Evolutionary conservation across 2,113 vertebrate species (phyloP), one percentile per base, ranked within the genome.

Genomic region (Pluvianellus socialis): DNA sequence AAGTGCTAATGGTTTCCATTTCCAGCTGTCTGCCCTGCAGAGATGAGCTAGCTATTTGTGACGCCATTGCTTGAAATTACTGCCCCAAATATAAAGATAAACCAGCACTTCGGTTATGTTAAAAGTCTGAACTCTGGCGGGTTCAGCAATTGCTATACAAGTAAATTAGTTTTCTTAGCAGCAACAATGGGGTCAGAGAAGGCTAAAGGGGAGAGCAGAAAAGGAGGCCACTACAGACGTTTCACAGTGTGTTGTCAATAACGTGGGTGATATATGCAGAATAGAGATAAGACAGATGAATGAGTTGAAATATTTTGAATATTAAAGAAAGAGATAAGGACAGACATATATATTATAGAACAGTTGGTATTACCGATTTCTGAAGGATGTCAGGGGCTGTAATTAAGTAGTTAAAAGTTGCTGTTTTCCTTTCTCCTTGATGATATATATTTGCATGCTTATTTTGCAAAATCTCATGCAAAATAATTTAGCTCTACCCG

Each of bases 131-230:
- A 40, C 88, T 88, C 66, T 53, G 19, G 26, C 0, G 6, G 49
- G 62, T 73, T 95, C 74, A 79, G 74, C 58, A 83, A 44, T 19
- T 65, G 45, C 49, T 86, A 22, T 63, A 40, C 14, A n/a, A 80
- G 50, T n/a, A 80, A 92, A 92, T 92, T 62, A 53, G 27, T 86
- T 93, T 90, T 53, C 82, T 70, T 71, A 80, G 83, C 72, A 86
- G 63, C 86, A 76, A 82, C 79, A 90, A 77, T 53, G 58, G 55
- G 88, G 49, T 94, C 79, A 86, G 23, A 12, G 53, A 67, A 72
- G 24, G 58, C 53, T 68, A 15, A 44, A 53, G 35, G 20, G 62
- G 12, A 82, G 62, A 80, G 71, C 12, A 88, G 67, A 38, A 85
- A 83, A 52, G 11, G 30, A 77, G 27, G 14, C 19, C 75, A n/a